Percentiles rank a stretch among this genome's conserved stretches.
phyloP scores from a whole-genome alignment of 2,888 invertebrate genomes.

The Odontothrips loti region DNA sequence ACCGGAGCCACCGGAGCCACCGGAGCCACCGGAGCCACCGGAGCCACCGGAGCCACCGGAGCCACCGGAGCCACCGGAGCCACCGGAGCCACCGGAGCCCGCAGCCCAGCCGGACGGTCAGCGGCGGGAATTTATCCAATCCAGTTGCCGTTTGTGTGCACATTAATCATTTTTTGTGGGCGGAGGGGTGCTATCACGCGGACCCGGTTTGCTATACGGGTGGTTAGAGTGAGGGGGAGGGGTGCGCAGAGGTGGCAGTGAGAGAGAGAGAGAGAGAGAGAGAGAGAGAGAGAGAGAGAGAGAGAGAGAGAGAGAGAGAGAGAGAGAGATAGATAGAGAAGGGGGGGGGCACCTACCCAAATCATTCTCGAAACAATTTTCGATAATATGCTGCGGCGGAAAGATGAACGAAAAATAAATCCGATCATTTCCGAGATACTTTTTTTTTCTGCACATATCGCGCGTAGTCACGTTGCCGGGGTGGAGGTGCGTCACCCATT shows the following conservation, averaged over 20 bases:
- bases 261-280: constrained; percentile 22
- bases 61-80: too few species aligned
- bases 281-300: constrained; percentile 29
- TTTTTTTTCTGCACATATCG: too few species aligned
- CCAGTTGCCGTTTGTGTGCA: neutral
- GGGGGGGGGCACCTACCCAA: too few species aligned
- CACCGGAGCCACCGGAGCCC: neutral
- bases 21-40: too few species aligned
- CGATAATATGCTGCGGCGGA: too few species aligned
- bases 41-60: neutral
- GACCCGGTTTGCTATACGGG: too few species aligned
- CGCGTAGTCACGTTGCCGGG: too few species aligned
- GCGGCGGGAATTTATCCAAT: constrained; percentile 1
- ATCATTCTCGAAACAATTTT: too few species aligned
- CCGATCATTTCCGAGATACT: too few species aligned
- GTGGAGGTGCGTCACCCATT: too few species aligned
- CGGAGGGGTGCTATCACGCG: neutral
- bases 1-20: neutral
- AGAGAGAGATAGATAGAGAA: neutral
- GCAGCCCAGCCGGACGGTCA: neutral
- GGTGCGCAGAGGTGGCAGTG: constrained; percentile 28
- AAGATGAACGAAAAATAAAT: too few species aligned
- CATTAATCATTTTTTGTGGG: constrained; percentile 26
- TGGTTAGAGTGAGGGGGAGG: neutral
- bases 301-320: constrained; percentile 21